Evolutionary conservation across 2,888 invertebrate species (phyloP), one percentile per base, ranked within the genome.

Genomic region (Petrolisthes cinctipes): DNA sequence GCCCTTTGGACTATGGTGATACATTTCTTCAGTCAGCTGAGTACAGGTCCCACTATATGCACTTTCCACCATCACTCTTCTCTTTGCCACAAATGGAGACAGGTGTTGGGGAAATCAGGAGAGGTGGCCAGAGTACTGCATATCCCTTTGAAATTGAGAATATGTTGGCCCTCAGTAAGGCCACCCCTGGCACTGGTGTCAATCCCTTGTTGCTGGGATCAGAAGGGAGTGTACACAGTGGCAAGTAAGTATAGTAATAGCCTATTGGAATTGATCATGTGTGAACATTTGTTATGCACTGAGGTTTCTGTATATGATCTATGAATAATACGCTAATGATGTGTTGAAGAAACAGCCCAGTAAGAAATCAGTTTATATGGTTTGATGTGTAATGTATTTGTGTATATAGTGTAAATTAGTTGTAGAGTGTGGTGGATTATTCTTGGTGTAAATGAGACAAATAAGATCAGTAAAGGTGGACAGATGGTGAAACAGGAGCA

Each of bases 1-100:
- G 86, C 9, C 86, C 86, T 7, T 73, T 87, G 14, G 68, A 87
- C 11, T 87, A 87, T n/a, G 86, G 86, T 20, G 86, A 87, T 53
- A 87, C 86, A 5, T 87, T 83, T 73, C 68, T 83, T 4, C 83
- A 87, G 71, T 79, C 56, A 20, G 86, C 83, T 53, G 83, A 87
- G 68, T 61, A 68, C 23, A 54, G 86, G 7, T 80, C 71, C 14
- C 73, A 79, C 20, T 87, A 83, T 73, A 79, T 78, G 71, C 79
- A 83, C 79, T 87, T 83, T 61, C 83, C 86, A 3, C 17, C 80
- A 14, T 78, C 75, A 9, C 57, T 87, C n/a, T 87, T 83, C 73
- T 76, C 53, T 17, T 23, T 23, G 20, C 17, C 83, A 9, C 57
- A 83, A n/a, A n/a, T 6, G 56, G 57, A 57, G 37, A 56, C 80